phyloP scores from a whole-genome alignment of 1,140 invertebrate genomes.

The Conus betulinus region DNA sequence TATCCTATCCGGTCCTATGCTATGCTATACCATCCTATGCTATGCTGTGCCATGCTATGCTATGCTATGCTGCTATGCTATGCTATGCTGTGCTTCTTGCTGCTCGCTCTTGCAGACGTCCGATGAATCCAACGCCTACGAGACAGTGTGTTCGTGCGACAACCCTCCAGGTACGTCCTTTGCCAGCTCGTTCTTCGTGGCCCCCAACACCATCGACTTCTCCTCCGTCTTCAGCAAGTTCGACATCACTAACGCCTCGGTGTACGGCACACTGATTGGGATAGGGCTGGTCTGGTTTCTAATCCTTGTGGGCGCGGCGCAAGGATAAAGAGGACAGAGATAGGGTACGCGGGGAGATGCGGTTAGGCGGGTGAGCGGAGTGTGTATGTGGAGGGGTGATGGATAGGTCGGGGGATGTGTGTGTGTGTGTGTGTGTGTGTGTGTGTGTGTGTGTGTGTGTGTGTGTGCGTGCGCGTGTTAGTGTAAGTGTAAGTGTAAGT shows the following conservation, averaged over 20 bases:
- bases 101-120: slow-evolving; percentile 42
- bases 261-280: slow-evolving; percentile 74
- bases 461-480: not conserved
- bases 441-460: not conserved
- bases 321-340: not conserved
- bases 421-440: not conserved
- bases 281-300: slow-evolving; percentile 74
- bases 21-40: no score
- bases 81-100: not conserved
- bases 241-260: slow-evolving; percentile 62
- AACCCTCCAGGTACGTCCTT: slow-evolving; percentile 47
- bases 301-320: slow-evolving; percentile 46
- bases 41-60: not conserved
- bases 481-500: not conserved
- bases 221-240: slow-evolving; percentile 76
- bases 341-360: not conserved
- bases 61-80: no score
- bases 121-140: slow-evolving; percentile 35
- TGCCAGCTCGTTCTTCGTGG: slow-evolving; percentile 74
- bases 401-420: not conserved
- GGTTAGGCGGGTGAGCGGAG: no score
- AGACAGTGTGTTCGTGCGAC: slow-evolving; percentile 46
- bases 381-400: not conserved
- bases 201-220: slow-evolving; percentile 79
- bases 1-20: not conserved